phyloP scores from a whole-genome alignment of 1,140 invertebrate species.

The Aphelinus certus region DNA sequence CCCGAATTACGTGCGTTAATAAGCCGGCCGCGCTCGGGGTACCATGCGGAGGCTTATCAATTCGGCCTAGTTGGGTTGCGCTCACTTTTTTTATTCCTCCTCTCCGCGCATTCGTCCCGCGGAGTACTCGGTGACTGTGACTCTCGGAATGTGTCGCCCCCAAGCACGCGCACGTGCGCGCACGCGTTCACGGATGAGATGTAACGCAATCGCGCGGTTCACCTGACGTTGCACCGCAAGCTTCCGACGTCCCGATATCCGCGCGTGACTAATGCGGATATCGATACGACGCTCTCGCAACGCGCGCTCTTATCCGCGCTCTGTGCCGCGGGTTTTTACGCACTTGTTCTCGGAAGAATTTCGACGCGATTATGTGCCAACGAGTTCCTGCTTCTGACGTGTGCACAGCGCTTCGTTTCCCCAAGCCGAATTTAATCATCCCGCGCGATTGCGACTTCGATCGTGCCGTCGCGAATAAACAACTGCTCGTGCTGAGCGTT shows the following conservation, averaged over 20 bases:
- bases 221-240: neutral
- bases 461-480: no score
- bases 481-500: no score
- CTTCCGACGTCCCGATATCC: neutral
- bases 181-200: neutral
- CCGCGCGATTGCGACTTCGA: no score
- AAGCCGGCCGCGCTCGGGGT: slow-evolving; percentile 1
- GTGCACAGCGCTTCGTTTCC: no score
- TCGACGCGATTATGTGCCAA: no score
- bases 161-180: neutral
- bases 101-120: no score
- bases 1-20: slow-evolving; percentile 12
- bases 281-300: neutral
- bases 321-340: neutral
- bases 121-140: no score
- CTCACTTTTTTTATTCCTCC: no score
- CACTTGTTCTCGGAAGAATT: no score
- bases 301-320: neutral
- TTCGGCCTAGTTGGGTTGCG: slow-evolving; percentile 11
- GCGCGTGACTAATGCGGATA: slow-evolving; percentile 2
- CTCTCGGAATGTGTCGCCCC: no score
- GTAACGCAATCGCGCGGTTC: neutral
- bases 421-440: no score
- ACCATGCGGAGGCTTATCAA: slow-evolving; percentile 1
- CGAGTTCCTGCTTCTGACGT: no score